phyloP scores from a whole-genome alignment of 1,140 invertebrate species.

The Tetragonula clypearis region DNA sequence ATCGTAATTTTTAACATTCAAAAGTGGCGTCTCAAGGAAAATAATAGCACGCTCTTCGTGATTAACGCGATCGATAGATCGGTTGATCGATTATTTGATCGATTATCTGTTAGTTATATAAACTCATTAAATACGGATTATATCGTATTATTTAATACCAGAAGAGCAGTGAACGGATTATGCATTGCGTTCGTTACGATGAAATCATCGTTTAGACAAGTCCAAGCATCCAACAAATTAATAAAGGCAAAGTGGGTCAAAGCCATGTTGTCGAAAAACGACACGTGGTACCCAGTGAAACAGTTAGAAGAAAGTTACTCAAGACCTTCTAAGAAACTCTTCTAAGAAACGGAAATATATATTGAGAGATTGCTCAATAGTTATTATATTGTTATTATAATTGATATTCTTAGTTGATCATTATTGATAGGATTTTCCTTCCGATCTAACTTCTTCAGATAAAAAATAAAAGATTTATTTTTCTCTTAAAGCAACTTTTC shows the following conservation, averaged over 20 bases:
- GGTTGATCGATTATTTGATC: not conserved
- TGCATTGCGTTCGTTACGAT: not conserved
- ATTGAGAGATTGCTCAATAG: no score
- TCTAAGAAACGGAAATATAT: no score
- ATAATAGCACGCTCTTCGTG: not conserved
- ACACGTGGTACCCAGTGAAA: not conserved
- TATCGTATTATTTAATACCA: not conserved
- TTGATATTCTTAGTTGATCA: no score
- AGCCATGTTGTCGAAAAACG: not conserved
- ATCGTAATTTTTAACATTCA: no score
- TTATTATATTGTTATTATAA: no score
- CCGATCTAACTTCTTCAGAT: no score
- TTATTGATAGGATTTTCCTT: no score
- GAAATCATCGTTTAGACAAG: not conserved
- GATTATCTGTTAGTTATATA: not conserved
- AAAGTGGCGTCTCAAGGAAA: no score
- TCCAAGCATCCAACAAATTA: not conserved
- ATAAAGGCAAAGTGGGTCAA: not conserved
- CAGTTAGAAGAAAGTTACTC: not conserved
- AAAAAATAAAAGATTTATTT: no score
- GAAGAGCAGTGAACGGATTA: not conserved
- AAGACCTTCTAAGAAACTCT: not conserved
- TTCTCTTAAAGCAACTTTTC: no score
- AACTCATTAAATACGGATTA: not conserved
- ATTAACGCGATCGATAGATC: not conserved